Evolutionary conservation across 2,113 vertebrate species (phyloP), one percentile per base, ranked within the genome.

Genomic region (Dolichallabes microphthalmus): DNA sequence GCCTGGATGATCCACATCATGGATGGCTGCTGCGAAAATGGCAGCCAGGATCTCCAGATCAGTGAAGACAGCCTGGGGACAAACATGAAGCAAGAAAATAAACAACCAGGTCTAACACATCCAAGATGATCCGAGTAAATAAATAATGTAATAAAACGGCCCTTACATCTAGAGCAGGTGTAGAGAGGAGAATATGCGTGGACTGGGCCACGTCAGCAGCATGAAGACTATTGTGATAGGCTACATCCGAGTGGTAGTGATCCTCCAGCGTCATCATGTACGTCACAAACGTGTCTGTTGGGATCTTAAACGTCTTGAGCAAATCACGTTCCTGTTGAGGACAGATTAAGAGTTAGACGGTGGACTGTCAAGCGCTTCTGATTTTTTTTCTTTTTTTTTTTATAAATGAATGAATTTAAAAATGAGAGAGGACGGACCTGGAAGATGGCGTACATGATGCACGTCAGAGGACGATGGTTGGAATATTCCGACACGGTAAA

Each of bases 181-280:
- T 99, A 2, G 98, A 99, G 14, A 99, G 97, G 82, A 99, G 97
- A 79, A 99, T 98, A 0, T 99, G 98, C 0, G 98, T 99, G 78
- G 98, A 99, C 89, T 99, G 98, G 82, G 97, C 97, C 0, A 99
- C 98, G 11, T 99, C 98, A 0, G 98, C 98, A 39, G 98, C 98
- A 0, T 99, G 98, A 2, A 99, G 95, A 92, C 98, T 99, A 94
- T 99, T 99, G 87, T 99, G 98, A 87, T 99, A 99, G 1, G 98
- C 98, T 69, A 99, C 98, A 0, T 99, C 98, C 0, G 95, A 96
- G 86, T 99, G 98, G 92, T 99, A 99, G 92, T 99, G 98, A 86
- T 98, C 98, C 86, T 99, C 98, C 84, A 99, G 90, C 0, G 98
- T 99, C 98, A 99, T 99, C 96, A 98, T 98, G 92, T 99, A 99